Base-by-base conservation (phyloP, 2,888 invertebrate genomes). In the Cristatella mucedo region DNA sequence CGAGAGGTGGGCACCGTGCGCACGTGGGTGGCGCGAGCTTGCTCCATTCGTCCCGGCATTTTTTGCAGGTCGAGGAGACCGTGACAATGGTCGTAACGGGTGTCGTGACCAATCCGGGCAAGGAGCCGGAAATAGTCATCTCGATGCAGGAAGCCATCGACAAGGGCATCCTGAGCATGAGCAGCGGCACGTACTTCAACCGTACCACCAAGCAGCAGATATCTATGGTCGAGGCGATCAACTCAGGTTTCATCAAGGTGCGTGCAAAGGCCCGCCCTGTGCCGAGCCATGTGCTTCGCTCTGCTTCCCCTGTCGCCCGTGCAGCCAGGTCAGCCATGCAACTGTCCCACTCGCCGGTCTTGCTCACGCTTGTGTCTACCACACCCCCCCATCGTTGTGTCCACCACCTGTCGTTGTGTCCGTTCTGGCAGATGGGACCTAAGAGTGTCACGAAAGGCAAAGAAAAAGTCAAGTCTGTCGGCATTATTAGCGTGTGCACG, bases 1-100 rank as follows among this genome's bases (percentile, higher is more conserved):
- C n/a, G n/a, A n/a, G n/a, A n/a, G n/a, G n/a, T n/a, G n/a, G n/a
- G n/a, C n/a, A n/a, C n/a, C n/a, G n/a, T n/a, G n/a, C n/a, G n/a
- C n/a, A n/a, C n/a, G n/a, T n/a, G n/a, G n/a, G n/a, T n/a, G n/a
- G n/a, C n/a, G n/a, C n/a, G n/a, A n/a, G n/a, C n/a, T n/a, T n/a
- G n/a, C n/a, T n/a, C n/a, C n/a, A n/a, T n/a, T n/a, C n/a, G n/a
- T n/a, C n/a, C n/a, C n/a, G n/a, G n/a, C n/a, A n/a, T n/a, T n/a
- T 36, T 4, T 36, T 6, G 18, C 24, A 36, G 36, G 36, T 36
- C 4, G 36, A 36, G 36, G 36, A 36, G 19, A 36, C 36, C 9
- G 36, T 36, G n/a, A 36, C 36, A 13, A 36, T 36, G 36, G 26
- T 36, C 24, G 26, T 36, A 36, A 29, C 26, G 24, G 36, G 36